phyloP scores from a whole-genome alignment of 2,888 invertebrate species.

The Hirtodrosophila alboralis region DNA sequence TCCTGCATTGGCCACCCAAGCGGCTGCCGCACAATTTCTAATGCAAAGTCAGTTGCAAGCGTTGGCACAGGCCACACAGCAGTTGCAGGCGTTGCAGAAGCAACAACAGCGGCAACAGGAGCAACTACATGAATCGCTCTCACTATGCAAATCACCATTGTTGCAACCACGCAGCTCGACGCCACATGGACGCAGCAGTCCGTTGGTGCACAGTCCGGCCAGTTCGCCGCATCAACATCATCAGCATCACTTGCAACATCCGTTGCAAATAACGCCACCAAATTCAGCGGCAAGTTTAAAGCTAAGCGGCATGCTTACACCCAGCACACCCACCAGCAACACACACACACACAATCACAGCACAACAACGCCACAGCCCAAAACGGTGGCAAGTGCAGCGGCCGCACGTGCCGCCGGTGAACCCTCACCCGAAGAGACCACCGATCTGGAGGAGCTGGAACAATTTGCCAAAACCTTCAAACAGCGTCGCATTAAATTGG shows the following conservation, averaged over 20 bases:
- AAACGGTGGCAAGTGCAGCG: conserved; percentile 83
- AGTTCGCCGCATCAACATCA: conserved; percentile 73
- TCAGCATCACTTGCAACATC: conserved; percentile 49
- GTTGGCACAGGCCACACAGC: conserved; percentile 93
- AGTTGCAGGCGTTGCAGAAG: conserved; percentile 91
- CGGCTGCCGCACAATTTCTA: conserved; percentile 88
- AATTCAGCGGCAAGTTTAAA: conserved; percentile 84
- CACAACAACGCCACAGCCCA: conserved; percentile 85
- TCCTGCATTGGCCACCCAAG: conserved; percentile 79
- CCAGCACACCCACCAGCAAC: conserved; percentile 86
- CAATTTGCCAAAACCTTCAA: conserved; percentile 99
- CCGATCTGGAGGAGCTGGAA: conserved; percentile 98
- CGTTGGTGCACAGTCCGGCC: conserved; percentile 79
- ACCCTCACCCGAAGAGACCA: conserved; percentile 96
- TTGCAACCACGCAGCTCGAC: conserved; percentile 79
- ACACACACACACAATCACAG: conserved; percentile 74
- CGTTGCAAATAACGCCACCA: conserved; percentile 84
- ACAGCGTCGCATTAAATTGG: conserved; percentile 97
- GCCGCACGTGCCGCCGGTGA: conserved; percentile 89
- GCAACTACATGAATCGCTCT: conserved; percentile 58
- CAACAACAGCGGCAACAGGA: conserved; percentile 85
- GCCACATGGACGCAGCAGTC: conserved; percentile 82
- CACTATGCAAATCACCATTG: conserved; percentile 51
- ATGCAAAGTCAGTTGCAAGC: conserved; percentile 90
- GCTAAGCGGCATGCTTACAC: conserved; percentile 85